Percentiles rank a stretch among this genome's conserved stretches.
Evolutionary conservation across 2,888 invertebrate species (phyloP).

Genomic region (Deilephila porcellus): DNA sequence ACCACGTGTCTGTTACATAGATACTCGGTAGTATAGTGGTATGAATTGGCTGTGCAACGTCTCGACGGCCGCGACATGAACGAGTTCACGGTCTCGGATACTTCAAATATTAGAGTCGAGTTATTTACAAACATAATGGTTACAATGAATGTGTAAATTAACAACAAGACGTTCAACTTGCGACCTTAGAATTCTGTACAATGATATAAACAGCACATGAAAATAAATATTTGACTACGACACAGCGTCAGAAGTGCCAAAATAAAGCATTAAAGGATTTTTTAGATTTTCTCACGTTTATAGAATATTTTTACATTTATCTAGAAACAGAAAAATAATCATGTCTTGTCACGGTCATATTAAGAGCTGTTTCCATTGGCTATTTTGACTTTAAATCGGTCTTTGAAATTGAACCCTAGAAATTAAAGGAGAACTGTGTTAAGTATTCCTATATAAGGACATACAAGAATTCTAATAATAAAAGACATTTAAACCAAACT

Average conservation of each 20-base stretch:
- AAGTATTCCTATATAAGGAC: too few relatives aligned
- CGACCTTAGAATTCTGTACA: neutral
- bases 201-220: neutral
- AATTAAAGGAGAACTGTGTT: too few relatives aligned
- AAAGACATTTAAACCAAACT: too few relatives aligned
- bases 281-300: neutral
- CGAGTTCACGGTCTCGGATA: constrained; percentile 58
- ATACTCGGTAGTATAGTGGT: constrained; percentile 40
- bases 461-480: too few relatives aligned
- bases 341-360: too few relatives aligned
- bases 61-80: constrained; percentile 45
- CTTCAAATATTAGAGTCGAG: constrained; percentile 33
- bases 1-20: constrained; percentile 37
- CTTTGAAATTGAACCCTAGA: too few relatives aligned
- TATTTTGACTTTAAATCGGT: too few relatives aligned
- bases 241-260: neutral
- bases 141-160: constrained; percentile 18
- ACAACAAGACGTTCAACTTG: constrained; percentile 8
- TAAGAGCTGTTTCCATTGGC: too few relatives aligned
- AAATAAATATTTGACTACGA: neutral
- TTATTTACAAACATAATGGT: constrained; percentile 27
- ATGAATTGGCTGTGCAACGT: constrained; percentile 45
- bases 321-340: too few relatives aligned
- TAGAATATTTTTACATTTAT: too few relatives aligned
- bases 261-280: neutral